A percentile compares a stretch with the other conserved stretches of the same genome.
Conservation (phyloP, 30 jellyfish, hydroid and myxozoan species). For the Rhopilema esculentum region DNA sequence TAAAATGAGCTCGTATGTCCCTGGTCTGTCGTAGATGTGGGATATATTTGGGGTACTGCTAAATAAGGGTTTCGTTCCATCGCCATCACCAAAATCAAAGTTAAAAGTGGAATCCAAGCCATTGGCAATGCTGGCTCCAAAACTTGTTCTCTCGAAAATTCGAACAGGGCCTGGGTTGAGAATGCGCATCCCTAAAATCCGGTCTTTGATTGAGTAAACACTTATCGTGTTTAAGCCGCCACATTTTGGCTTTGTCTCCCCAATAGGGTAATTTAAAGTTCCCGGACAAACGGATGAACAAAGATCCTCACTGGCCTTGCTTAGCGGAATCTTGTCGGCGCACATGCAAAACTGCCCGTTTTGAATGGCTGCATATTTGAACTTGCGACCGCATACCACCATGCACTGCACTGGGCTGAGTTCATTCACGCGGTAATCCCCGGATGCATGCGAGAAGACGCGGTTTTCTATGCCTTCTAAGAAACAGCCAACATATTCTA, state of each 20-base stretch:
- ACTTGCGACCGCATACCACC: constrained; percentile 86
- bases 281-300: constrained; percentile 81
- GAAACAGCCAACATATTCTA: constrained; percentile 94
- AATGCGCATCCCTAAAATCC: constrained; percentile 80
- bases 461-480: constrained; percentile 68
- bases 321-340: constrained; percentile 62
- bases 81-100: constrained; percentile 78
- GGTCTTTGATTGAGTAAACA: constrained; percentile 81
- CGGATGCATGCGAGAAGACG: constrained; percentile 83
- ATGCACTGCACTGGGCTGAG: constrained; percentile 94
- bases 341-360: constrained; percentile 92
- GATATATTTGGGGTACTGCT: constrained; percentile 58
- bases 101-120: constrained; percentile 60
- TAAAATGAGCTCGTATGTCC: constrained; percentile 64
- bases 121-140: constrained; percentile 61
- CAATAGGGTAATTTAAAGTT: constrained; percentile 47
- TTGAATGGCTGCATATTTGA: constrained; percentile 90
- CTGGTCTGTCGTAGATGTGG: constrained; percentile 83
- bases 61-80: constrained; percentile 54
- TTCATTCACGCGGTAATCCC: constrained; percentile 88
- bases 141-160: constrained; percentile 54
- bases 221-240: constrained; percentile 91
- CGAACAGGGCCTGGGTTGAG: constrained; percentile 67
- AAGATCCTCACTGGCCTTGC: constrained; percentile 40
- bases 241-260: constrained; percentile 69